Evolutionary conservation across 1,140 invertebrate genomes (phyloP).

Genomic region (Caenorhabditis remanei): DNA sequence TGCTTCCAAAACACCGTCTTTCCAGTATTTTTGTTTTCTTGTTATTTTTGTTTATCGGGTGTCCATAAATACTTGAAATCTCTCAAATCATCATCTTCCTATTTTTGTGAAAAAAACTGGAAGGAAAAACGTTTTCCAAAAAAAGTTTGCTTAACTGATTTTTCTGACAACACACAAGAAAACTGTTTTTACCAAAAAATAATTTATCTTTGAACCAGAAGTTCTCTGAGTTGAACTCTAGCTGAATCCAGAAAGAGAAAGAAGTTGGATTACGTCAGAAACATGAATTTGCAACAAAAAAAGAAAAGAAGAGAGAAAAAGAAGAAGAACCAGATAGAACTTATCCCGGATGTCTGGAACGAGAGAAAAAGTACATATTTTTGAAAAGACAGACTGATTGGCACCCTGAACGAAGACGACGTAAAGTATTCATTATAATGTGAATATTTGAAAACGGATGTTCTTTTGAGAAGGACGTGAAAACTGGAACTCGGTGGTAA

Average conservation of each 20-base stretch:
- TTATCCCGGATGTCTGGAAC: conserved; percentile 32
- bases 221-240: no score
- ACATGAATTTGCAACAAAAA: background rate
- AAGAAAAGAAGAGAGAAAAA: background rate
- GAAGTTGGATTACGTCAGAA: background rate
- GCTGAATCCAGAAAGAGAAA: background rate
- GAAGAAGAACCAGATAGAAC: background rate
- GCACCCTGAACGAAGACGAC: conserved; percentile 6
- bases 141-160: no score
- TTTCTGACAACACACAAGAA: no score
- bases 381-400: conserved; percentile 42
- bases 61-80: no score
- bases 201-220: no score
- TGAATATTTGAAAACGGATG: background rate
- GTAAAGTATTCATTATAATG: conserved; percentile 28
- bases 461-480: background rate
- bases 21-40: background rate
- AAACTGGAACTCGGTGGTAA: conserved; percentile 3
- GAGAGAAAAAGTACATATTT: background rate
- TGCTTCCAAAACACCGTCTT: background rate
- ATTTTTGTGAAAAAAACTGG: no score
- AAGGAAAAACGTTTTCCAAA: no score
- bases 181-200: no score
- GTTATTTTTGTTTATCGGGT: no score
- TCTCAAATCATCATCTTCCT: no score